These are phyloP conservation scores for Cryptus viduatorius DNA, from an alignment of 2,888 invertebrate species.

Conservation along the genomic window DNA sequence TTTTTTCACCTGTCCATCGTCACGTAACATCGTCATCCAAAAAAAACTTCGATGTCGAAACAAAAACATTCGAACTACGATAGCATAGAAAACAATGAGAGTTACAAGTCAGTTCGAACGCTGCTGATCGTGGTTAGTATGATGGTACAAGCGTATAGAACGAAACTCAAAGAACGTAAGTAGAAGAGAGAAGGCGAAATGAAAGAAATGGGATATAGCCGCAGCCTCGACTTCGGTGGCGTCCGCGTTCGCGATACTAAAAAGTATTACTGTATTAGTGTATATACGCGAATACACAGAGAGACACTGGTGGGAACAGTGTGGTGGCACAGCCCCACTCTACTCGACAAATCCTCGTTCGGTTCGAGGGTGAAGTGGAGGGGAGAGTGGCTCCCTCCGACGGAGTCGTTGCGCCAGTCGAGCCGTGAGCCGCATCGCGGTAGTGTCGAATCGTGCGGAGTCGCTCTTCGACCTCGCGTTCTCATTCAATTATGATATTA, in stretches of 20 bases:
- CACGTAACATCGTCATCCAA: neutral
- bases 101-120: neutral
- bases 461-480: conserved; percentile 46
- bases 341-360: conserved; percentile 30
- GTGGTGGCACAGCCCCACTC: conserved; percentile 40
- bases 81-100: neutral
- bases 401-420: conserved; percentile 79
- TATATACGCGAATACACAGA: neutral
- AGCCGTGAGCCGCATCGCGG: conserved; percentile 82
- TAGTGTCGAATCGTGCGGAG: conserved; percentile 71
- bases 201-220: conserved; percentile 22
- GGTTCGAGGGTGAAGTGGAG: conserved; percentile 52
- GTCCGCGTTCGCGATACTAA: conserved; percentile 6
- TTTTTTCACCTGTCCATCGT: neutral
- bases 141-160: neutral
- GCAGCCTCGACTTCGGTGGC: conserved; percentile 18
- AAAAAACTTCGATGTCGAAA: neutral
- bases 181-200: conserved; percentile 1
- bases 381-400: conserved; percentile 79
- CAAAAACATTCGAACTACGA: neutral
- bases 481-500: conserved; percentile 42
- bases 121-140: neutral
- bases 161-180: neutral
- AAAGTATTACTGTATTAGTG: conserved; percentile 2
- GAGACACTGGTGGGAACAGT: conserved; percentile 14